A percentile compares a stretch with the other conserved stretches of the same genome.
Conservation (phyloP, 2,888 invertebrate species). For the Chaetoderma sp. region DNA sequence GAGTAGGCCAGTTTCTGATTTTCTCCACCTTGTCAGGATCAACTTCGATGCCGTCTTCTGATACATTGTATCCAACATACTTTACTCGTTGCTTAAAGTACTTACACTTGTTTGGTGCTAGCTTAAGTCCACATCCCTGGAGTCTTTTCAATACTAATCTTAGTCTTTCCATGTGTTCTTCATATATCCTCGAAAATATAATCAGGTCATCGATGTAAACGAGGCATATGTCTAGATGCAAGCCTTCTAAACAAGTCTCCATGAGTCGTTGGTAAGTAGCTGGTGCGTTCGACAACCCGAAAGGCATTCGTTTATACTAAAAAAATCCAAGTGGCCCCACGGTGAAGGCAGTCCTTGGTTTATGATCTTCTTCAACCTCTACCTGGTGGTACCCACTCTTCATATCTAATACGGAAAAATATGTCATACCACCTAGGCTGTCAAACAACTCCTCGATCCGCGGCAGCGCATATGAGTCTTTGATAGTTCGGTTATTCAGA, state of each 20-base stretch:
- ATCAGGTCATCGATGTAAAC: constrained; percentile 39
- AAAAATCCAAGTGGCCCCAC: no score
- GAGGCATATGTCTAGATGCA: constrained; percentile 26
- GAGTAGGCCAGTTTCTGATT: constrained; percentile 12
- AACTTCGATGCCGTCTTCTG: no score
- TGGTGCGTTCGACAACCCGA: constrained; percentile 29
- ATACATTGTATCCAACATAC: constrained; percentile 29
- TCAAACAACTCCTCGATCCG: no score
- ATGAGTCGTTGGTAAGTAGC: constrained; percentile 32
- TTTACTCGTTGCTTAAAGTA: constrained; percentile 26
- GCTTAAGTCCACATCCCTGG: constrained; percentile 33
- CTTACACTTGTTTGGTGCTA: constrained; percentile 25
- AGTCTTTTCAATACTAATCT: constrained; percentile 24
- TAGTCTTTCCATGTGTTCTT: constrained; percentile 29
- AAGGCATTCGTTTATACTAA: constrained; percentile 31
- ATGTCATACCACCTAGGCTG: no score
- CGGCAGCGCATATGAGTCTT: no score
- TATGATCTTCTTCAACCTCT: no score
- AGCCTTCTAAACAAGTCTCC: constrained; percentile 28
- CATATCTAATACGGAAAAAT: no score
- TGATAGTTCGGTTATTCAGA: no score
- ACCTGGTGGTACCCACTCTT: no score
- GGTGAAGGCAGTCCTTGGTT: no score
- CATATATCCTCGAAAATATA: constrained; percentile 25
- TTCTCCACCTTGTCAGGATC: constrained; percentile 6